These are phyloP conservation scores for Hirtodrosophila alboralis DNA, from an alignment of 2,888 invertebrate genomes.

Conservation along the genomic window DNA sequence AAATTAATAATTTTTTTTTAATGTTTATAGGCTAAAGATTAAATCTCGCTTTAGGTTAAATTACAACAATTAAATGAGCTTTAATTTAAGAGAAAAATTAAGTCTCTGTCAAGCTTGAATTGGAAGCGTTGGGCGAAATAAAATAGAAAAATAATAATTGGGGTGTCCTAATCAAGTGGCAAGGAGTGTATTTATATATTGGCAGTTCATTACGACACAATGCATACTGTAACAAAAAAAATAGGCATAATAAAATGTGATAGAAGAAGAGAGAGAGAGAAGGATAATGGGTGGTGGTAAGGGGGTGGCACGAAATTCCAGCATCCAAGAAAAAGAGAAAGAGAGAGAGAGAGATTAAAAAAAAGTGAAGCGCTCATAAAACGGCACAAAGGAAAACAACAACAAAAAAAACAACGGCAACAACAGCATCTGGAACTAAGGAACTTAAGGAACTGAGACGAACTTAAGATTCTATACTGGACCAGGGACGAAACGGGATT, in stretches of 20 bases:
- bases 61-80: too few relatives aligned
- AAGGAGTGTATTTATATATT: conserved; percentile 41
- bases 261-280: too few relatives aligned
- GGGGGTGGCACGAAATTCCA: conserved; percentile 54
- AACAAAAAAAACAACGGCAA: conserved; percentile 44
- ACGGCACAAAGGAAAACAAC: conserved; percentile 69
- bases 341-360: conserved; percentile 38
- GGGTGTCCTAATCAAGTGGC: too few relatives aligned
- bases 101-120: too few relatives aligned
- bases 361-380: conserved; percentile 69
- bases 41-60: too few relatives aligned
- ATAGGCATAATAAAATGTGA: conserved; percentile 48
- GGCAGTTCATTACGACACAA: conserved; percentile 51
- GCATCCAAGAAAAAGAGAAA: conserved; percentile 46
- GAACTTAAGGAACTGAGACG: conserved; percentile 8
- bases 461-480: conserved; percentile 8
- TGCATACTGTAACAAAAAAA: conserved; percentile 37
- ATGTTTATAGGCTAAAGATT: too few relatives aligned
- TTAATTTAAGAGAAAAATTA: too few relatives aligned
- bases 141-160: too few relatives aligned
- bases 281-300: not conserved
- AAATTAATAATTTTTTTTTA: too few relatives aligned
- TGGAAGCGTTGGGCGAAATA: too few relatives aligned
- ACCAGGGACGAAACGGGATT: conserved; percentile 25
- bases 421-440: conserved; percentile 40